phyloP scores from a whole-genome alignment of 2,888 invertebrate species.

The Drosophila rellima region DNA sequence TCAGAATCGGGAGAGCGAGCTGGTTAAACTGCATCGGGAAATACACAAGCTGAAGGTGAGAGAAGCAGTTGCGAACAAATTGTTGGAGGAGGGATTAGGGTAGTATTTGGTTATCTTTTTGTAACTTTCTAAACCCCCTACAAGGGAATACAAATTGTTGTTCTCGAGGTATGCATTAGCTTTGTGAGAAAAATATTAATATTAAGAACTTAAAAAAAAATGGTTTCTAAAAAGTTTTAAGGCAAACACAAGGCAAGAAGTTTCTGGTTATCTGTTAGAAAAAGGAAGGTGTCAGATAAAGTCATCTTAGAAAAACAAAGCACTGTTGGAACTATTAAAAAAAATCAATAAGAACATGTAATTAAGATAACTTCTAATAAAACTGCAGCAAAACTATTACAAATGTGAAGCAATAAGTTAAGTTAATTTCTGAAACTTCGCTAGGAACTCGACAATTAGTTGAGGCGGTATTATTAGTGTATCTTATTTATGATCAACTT shows the following conservation, averaged over 20 bases:
- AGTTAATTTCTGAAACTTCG: too few relatives aligned
- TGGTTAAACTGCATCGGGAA: constrained; percentile 89
- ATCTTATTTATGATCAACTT: not conserved
- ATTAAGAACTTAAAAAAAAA: too few relatives aligned
- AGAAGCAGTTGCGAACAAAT: too few relatives aligned
- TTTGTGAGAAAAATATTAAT: too few relatives aligned
- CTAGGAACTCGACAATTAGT: too few relatives aligned
- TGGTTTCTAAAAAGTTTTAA: too few relatives aligned
- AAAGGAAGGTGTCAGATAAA: not conserved
- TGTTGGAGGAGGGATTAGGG: not conserved
- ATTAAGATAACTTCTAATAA: not conserved
- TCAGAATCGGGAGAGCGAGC: constrained; percentile 87
- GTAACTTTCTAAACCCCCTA: too few relatives aligned
- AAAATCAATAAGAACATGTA: not conserved
- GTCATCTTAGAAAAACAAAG: not conserved
- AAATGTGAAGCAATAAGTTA: too few relatives aligned
- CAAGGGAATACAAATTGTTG: too few relatives aligned
- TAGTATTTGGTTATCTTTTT: not conserved
- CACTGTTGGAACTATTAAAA: not conserved
- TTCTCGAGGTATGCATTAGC: too few relatives aligned
- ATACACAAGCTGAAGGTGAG: constrained; percentile 87
- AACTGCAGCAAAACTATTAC: too few relatives aligned
- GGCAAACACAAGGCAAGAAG: not conserved
- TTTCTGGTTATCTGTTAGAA: not conserved
- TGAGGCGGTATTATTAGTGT: not conserved